Percentiles rank a stretch among this genome's conserved stretches.
phyloP scores from a whole-genome alignment of 2,113 vertebrate genomes.

The Typhlomys cinereus region DNA sequence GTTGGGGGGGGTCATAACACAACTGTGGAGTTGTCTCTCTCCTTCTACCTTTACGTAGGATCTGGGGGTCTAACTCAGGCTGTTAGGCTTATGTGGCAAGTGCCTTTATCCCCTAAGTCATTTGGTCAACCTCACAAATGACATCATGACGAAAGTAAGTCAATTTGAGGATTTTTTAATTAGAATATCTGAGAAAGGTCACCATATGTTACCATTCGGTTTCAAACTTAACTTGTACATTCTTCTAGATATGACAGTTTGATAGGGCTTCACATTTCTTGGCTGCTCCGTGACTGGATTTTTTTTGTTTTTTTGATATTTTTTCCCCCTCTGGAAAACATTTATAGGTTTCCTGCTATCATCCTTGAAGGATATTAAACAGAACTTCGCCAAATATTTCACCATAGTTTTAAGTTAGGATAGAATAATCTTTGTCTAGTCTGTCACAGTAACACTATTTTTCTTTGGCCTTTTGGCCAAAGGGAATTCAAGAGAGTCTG shows the following conservation, averaged over 20 bases:
- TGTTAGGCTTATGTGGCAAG: no score
- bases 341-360: not conserved
- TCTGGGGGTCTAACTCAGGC: no score
- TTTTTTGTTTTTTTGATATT: not conserved
- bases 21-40: no score
- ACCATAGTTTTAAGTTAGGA: not conserved
- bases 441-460: constrained; percentile 31
- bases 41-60: no score
- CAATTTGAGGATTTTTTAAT: not conserved
- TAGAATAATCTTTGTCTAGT: constrained; percentile 53
- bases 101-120: no score
- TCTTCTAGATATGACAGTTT: not conserved
- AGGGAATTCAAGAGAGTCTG: not conserved
- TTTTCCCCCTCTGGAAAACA: not conserved
- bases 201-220: not conserved
- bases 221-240: not conserved
- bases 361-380: constrained; percentile 24
- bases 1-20: no score
- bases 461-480: constrained; percentile 18
- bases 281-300: not conserved
- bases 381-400: constrained; percentile 46
- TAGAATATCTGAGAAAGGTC: not conserved
- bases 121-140: no score
- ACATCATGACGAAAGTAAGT: not conserved
- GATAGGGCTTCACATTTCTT: not conserved